phyloP scores from a whole-genome alignment of 2,797 vertebrate species.

The Sebastes kiyomatsui region DNA sequence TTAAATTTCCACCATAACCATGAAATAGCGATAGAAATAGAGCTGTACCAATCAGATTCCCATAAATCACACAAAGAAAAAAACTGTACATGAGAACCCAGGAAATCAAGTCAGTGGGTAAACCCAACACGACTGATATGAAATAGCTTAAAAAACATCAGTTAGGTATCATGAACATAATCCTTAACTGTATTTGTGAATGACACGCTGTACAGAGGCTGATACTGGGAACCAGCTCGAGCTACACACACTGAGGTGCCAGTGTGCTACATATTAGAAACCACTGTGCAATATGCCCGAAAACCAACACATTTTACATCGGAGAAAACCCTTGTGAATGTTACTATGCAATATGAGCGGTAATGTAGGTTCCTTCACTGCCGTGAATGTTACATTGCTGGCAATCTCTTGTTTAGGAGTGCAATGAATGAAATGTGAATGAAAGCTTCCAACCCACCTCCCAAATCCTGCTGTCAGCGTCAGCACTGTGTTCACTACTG shows the following conservation, averaged over 20 bases:
- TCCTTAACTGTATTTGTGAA: background rate
- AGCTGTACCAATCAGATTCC: slow-evolving; percentile 18
- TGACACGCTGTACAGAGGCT: background rate
- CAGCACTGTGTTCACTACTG: background rate
- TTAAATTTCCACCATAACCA: background rate
- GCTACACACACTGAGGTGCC: slow-evolving; percentile 3
- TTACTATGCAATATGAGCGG: background rate
- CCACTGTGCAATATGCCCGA: background rate
- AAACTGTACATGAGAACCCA: slow-evolving; percentile 53
- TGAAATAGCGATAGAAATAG: slow-evolving; percentile 16
- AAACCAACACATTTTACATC: background rate
- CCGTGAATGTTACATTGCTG: background rate
- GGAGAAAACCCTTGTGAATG: background rate
- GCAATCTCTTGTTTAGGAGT: background rate
- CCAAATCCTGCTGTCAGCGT: background rate
- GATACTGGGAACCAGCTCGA: background rate
- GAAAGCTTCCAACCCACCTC: background rate
- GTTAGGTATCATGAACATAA: background rate
- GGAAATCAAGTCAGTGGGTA: background rate
- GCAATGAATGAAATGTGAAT: background rate
- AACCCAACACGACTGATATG: slow-evolving; percentile 13
- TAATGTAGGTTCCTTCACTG: background rate
- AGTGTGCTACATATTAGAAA: slow-evolving; percentile 1
- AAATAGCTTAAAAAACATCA: slow-evolving; percentile 17
- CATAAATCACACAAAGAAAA: slow-evolving; percentile 40